Percentiles rank a stretch among this genome's conserved stretches.
These are phyloP conservation scores for Isurus oxyrinchus DNA, from an alignment of 2,113 vertebrate genomes.

Conservation along the genomic window DNA sequence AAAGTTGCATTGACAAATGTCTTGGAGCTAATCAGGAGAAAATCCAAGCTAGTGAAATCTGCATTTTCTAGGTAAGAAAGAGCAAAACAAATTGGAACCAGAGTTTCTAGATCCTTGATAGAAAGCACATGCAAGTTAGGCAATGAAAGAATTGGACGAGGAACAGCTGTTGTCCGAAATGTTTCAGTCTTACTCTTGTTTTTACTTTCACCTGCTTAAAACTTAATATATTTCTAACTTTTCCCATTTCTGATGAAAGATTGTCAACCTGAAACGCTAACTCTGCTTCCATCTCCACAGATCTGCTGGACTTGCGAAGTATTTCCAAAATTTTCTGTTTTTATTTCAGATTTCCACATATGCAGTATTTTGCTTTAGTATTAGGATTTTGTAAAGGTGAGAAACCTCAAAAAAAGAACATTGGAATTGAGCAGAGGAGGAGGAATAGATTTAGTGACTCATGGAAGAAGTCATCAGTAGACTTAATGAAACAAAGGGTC, in stretches of 20 bases:
- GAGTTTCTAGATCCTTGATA: neutral
- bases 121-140: neutral
- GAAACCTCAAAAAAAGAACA: neutral
- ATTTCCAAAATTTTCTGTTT: neutral
- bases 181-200: neutral
- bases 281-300: neutral
- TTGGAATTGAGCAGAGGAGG: neutral
- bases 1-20: neutral
- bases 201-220: neutral
- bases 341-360: neutral
- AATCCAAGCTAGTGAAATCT: neutral
- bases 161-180: neutral
- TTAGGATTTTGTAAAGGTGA: neutral
- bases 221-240: neutral
- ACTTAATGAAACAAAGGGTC: neutral
- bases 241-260: neutral
- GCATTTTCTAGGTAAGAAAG: neutral
- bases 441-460: neutral
- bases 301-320: neutral
- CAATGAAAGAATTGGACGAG: neutral
- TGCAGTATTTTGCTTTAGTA: too few species aligned
- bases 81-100: neutral
- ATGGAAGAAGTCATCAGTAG: neutral
- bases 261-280: neutral
- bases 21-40: neutral